Conservation (phyloP, 2,888 invertebrate genomes). For the Boloria euphrosyne region DNA sequence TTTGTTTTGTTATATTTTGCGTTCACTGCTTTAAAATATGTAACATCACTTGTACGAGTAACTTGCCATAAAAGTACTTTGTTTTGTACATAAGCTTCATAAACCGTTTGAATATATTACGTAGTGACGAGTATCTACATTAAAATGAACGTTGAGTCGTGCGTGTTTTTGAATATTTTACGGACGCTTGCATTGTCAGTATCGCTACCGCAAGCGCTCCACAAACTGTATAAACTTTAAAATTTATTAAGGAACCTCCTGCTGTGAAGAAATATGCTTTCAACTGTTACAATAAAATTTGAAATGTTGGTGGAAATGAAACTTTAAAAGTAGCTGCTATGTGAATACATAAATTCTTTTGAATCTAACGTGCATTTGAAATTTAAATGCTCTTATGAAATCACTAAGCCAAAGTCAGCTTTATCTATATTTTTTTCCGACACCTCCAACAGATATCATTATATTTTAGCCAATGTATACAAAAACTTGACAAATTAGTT, state of each 20-base stretch:
- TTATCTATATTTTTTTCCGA: too few species aligned
- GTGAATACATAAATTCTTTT: slow-evolving; percentile 1
- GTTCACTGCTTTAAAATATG: too few species aligned
- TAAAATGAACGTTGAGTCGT: slow-evolving; percentile 10
- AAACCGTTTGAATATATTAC: neutral
- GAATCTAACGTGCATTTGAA: neutral
- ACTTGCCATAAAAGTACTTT: neutral
- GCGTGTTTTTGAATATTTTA: slow-evolving; percentile 24
- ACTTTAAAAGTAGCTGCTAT: neutral
- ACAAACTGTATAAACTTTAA: slow-evolving; percentile 12
- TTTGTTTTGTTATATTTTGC: too few species aligned
- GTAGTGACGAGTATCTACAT: neutral
- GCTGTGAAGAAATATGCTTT: slow-evolving; percentile 14
- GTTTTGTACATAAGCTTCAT: neutral
- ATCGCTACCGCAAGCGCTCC: slow-evolving; percentile 5
- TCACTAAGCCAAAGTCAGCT: neutral
- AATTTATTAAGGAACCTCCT: slow-evolving; percentile 19
- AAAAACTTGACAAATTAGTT: too few species aligned
- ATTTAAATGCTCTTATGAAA: neutral
- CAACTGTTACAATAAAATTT: slow-evolving; percentile 19
- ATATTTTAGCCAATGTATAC: too few species aligned
- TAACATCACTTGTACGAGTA: too few species aligned
- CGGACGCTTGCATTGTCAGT: slow-evolving; percentile 15
- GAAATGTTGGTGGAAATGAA: slow-evolving; percentile 3
- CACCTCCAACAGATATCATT: too few species aligned